phyloP scores from a whole-genome alignment of 2,797 vertebrate genomes.

The Bovichtus diacanthus region DNA sequence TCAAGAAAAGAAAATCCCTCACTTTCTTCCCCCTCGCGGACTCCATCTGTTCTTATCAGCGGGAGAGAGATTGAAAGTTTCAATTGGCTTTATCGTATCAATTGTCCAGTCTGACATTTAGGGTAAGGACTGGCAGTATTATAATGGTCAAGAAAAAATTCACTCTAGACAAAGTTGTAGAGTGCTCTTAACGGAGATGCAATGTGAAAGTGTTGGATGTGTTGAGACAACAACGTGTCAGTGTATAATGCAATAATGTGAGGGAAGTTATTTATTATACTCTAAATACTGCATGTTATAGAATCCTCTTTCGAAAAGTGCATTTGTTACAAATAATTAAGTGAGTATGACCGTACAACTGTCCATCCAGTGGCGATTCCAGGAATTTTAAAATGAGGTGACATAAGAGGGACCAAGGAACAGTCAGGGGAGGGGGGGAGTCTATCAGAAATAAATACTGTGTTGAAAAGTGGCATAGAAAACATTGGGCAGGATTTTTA shows the following conservation, averaged over 20 bases:
- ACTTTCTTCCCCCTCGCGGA: constrained; percentile 18
- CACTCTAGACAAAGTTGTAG: constrained; percentile 35
- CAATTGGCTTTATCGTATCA: constrained; percentile 78
- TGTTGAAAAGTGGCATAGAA: no score
- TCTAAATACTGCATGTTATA: not conserved
- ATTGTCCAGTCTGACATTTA: constrained; percentile 75
- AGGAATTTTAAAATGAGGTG: no score
- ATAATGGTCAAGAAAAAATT: constrained; percentile 47
- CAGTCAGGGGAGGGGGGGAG: no score
- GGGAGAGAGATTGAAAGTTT: constrained; percentile 76
- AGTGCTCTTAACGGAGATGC: not conserved
- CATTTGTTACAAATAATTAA: not conserved
- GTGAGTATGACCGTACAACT: not conserved
- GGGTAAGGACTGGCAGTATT: constrained; percentile 51
- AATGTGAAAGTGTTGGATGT: constrained; percentile 31
- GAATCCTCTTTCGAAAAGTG: not conserved
- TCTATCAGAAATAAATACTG: no score
- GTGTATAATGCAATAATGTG: not conserved
- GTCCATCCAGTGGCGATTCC: no score
- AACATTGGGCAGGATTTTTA: no score
- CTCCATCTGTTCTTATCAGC: constrained; percentile 76
- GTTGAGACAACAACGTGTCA: not conserved
- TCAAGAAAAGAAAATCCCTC: constrained; percentile 54
- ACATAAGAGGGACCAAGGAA: no score
- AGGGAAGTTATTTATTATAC: not conserved